A percentile compares a stretch with the other conserved stretches of the same genome.
Evolutionary conservation across 2,888 invertebrate genomes (phyloP).

Genomic region (Athrips mouffetella): DNA sequence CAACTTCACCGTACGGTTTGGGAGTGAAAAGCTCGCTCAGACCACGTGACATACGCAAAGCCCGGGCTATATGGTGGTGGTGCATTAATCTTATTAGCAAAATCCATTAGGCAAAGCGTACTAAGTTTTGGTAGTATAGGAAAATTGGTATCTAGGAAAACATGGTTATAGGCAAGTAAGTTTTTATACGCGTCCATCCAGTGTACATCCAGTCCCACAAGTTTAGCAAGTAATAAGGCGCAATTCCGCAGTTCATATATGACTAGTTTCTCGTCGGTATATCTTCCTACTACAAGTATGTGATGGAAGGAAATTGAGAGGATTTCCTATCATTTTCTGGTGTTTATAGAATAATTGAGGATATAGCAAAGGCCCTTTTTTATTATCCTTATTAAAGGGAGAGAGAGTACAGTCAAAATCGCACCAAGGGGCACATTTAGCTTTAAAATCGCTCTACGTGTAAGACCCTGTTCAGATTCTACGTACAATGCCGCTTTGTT

Average conservation of each 20-base stretch:
- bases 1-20: too few species aligned
- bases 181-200: not conserved
- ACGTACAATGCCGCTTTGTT: too few species aligned
- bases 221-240: not conserved
- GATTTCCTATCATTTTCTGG: not conserved
- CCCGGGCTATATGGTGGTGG: too few species aligned
- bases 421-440: too few species aligned
- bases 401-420: too few species aligned
- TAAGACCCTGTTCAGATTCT: too few species aligned
- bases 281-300: not conserved
- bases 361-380: not conserved
- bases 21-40: too few species aligned
- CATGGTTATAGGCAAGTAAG: constrained; percentile 2
- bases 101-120: too few species aligned
- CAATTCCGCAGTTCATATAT: not conserved
- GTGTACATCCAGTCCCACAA: not conserved
- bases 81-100: too few species aligned
- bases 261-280: not conserved
- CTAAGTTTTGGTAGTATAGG: too few species aligned
- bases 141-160: not conserved
- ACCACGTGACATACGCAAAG: too few species aligned
- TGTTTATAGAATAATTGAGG: not conserved
- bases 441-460: too few species aligned
- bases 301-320: not conserved
- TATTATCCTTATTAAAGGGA: not conserved